These are phyloP conservation scores for Odontamblyopus rebecca DNA, from an alignment of 2,797 vertebrate genomes.

Conservation along the genomic window DNA sequence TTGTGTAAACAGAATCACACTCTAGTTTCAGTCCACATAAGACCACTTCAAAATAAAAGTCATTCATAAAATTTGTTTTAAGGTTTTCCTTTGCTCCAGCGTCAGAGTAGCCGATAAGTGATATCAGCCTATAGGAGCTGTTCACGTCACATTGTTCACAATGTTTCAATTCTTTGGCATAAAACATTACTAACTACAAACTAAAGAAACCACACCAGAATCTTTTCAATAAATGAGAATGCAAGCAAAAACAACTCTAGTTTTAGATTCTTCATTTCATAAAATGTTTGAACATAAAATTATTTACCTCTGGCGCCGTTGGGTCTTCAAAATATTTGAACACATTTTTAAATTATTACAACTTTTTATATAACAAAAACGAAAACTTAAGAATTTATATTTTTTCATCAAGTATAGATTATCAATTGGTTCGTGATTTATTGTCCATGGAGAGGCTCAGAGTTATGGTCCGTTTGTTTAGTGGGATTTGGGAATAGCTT, in stretches of 20 bases:
- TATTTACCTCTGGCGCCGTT: neutral
- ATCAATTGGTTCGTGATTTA: conserved; percentile 14
- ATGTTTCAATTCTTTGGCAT: conserved; percentile 79
- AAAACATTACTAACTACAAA: conserved; percentile 46
- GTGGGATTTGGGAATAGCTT: neutral
- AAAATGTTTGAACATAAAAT: conserved; percentile 4
- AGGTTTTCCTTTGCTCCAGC: conserved; percentile 35
- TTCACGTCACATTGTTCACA: conserved; percentile 54
- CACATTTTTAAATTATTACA: neutral
- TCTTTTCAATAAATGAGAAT: conserved; percentile 15
- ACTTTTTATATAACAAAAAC: neutral
- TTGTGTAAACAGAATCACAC: conserved; percentile 76
- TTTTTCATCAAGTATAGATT: conserved; percentile 8
- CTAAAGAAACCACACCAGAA: conserved; percentile 24
- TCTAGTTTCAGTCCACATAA: conserved; percentile 28
- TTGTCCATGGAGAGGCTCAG: conserved; percentile 3
- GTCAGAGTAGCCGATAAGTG: conserved; percentile 42
- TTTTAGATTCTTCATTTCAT: conserved; percentile 9
- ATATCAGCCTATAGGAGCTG: conserved; percentile 37
- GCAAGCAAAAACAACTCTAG: conserved; percentile 2
- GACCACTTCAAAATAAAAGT: conserved; percentile 30
- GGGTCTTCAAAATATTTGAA: neutral
- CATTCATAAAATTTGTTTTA: neutral
- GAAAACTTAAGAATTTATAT: conserved; percentile 1
- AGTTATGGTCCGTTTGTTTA: neutral